These are phyloP conservation scores for Oscheius sp. DNA, from an alignment of 2,888 invertebrate genomes.

Conservation along the genomic window DNA sequence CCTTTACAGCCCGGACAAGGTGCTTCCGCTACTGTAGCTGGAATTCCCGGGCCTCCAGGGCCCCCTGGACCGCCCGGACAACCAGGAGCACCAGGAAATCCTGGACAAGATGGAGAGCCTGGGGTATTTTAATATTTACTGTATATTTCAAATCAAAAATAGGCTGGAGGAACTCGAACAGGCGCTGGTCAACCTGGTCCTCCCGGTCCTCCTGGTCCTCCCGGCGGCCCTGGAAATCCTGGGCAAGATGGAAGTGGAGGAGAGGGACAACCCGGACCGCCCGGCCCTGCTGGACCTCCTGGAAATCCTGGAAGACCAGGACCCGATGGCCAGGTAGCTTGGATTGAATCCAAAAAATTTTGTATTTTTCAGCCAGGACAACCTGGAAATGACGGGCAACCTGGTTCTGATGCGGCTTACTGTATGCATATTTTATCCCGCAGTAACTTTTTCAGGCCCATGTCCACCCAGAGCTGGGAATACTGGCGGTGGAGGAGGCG, in stretches of 20 bases:
- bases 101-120: conserved; percentile 1
- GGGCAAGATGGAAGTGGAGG: conserved; percentile 7
- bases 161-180: not conserved
- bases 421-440: not conserved
- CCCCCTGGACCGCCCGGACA: conserved; percentile 11
- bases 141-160: too few species aligned
- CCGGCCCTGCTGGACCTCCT: conserved; percentile 16
- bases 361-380: not conserved
- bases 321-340: not conserved
- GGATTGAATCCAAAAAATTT: not conserved
- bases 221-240: not conserved
- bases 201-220: conserved; percentile 19
- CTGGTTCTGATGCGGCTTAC: conserved; percentile 11
- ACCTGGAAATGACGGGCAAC: conserved; percentile 15
- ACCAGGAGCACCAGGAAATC: not conserved
- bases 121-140: too few species aligned
- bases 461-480: not conserved
- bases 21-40: too few species aligned
- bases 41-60: conserved; percentile 15
- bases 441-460: too few species aligned
- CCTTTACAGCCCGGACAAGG: too few species aligned
- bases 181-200: not conserved
- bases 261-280: conserved; percentile 3
- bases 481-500: not conserved
- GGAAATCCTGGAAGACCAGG: conserved; percentile 6